Evolutionary conservation across 2,113 vertebrate species (phyloP).

Genomic region (Ophthalmolycus amberensis): DNA sequence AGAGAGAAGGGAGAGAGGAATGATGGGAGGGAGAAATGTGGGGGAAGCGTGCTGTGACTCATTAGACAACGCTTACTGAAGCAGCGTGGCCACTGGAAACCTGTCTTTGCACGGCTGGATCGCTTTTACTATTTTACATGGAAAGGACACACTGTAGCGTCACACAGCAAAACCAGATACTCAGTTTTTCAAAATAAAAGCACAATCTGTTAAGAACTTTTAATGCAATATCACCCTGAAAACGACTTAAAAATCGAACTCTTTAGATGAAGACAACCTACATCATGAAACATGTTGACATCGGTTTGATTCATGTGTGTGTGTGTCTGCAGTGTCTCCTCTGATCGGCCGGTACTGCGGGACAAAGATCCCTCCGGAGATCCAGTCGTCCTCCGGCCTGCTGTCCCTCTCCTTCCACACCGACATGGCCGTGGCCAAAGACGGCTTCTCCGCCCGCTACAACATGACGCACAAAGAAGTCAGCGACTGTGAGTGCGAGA

Average conservation of each 20-base stretch:
- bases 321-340: conserved; percentile 87
- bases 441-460: conserved; percentile 97
- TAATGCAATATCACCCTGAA: neutral
- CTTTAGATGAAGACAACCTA: neutral
- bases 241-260: neutral
- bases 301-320: neutral
- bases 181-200: neutral
- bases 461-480: conserved; percentile 92
- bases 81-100: conserved; percentile 48
- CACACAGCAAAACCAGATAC: neutral
- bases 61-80: conserved; percentile 69
- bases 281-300: neutral
- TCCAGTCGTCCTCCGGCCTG: conserved; percentile 93
- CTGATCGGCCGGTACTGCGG: conserved; percentile 99
- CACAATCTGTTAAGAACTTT: neutral
- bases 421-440: conserved; percentile 97
- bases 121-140: neutral
- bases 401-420: conserved; percentile 98
- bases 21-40: conserved; percentile 38
- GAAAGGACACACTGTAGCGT: neutral
- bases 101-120: conserved; percentile 15
- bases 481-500: conserved; percentile 89
- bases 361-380: conserved; percentile 93
- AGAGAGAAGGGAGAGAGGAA: conserved; percentile 50
- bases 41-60: conserved; percentile 56